Base-by-base conservation (phyloP, 2,797 vertebrate species). In the Chelon labrosus region DNA sequence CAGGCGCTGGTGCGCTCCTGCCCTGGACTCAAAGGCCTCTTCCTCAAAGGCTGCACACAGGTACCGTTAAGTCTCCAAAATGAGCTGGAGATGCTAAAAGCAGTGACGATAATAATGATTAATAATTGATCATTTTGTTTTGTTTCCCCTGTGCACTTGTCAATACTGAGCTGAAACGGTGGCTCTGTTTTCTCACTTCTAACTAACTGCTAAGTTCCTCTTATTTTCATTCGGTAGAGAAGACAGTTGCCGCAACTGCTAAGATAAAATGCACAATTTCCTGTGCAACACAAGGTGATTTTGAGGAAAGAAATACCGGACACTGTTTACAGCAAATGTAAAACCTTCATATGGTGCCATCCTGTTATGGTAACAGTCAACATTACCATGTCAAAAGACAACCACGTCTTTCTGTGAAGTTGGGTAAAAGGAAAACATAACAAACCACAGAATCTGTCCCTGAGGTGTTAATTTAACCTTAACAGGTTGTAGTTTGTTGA, bases 31-130 rank as follows among this genome's bases (percentile, higher is more conserved):
- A 96, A 96, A 84, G 96, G 95, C 62, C 95, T 98, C 75, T 99
- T 97, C 82, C 96, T 99, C 53, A 98, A 98, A 74, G 98, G 98
- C 89, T 99, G 98, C 93, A 98, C 97, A 0, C 97, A 98, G 97
- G 98, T 98, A 95, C 14, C 31, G 22, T 49, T 9, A 47, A 17
- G 17, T 17, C 6, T 47, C 17, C 1, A 19, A 2, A 47, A 19
- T 3, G 46, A 47, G 17, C 5, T 14, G 39, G 39, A 44, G 42
- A 14, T 44, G 13, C 13, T 14, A 44, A 44, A 14, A 16, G 8
- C 3, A 41, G 39, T 13, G 31, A 35, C 31, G 31, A 35, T 35
- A 35, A 35, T 35, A 8, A 35, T 27, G 25, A 27, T 27, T 3
- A 27, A 27, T 27, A 27, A 39, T 39, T 39, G 2, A 39, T 9